Conservation (phyloP, 2,113 vertebrate species). For the Microcebus ravelobensis region DNA sequence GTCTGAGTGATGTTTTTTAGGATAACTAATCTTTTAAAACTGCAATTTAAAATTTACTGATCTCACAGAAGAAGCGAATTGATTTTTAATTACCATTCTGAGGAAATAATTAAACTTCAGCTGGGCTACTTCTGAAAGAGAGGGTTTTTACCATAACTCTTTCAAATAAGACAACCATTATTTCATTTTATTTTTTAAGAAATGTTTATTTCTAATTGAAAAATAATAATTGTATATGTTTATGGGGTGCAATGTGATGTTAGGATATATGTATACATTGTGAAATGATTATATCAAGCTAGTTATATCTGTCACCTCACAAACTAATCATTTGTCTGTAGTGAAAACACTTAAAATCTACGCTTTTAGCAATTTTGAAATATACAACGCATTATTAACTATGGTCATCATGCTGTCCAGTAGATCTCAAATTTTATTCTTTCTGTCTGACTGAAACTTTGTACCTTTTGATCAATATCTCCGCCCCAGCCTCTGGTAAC, state of each 20-base stretch:
- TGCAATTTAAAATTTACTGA: constrained; percentile 7
- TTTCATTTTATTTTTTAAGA: background rate
- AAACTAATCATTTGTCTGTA: background rate
- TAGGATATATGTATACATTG: background rate
- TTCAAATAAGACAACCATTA: background rate
- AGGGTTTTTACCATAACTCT: background rate
- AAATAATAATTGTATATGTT: background rate
- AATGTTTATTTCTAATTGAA: background rate
- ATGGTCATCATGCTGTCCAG: background rate
- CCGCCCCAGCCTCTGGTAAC: background rate
- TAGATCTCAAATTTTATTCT: background rate
- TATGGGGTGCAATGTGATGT: background rate
- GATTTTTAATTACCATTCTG: constrained; percentile 18
- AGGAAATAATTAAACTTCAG: constrained; percentile 40
- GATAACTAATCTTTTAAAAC: background rate
- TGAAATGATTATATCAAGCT: background rate
- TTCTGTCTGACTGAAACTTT: background rate
- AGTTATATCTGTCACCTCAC: background rate
- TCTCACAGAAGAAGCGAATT: background rate
- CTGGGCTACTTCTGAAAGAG: background rate
- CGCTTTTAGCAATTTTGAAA: background rate
- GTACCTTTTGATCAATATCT: background rate
- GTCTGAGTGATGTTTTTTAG: background rate
- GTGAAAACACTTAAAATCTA: background rate
- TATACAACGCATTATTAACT: background rate